Conservation (phyloP, 2,797 vertebrate species). For the Gila robusta region DNA sequence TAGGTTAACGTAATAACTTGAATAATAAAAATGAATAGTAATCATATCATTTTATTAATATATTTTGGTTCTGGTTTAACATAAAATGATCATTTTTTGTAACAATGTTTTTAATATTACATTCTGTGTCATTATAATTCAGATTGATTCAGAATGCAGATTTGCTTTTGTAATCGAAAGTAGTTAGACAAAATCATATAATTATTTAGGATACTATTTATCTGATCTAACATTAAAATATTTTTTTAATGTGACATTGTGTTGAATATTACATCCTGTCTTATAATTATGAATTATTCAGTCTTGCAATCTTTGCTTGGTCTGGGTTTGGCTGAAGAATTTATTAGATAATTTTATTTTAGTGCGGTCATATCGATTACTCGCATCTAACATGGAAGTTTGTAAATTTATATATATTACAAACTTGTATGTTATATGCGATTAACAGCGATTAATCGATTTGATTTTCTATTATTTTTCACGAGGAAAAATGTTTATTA, state of each 20-base stretch:
- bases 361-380: no score
- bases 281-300: neutral
- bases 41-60: neutral
- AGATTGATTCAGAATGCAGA: no score
- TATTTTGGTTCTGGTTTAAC: neutral
- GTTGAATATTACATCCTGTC: neutral
- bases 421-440: no score
- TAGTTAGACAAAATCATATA: neutral
- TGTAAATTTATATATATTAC: no score
- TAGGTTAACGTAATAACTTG: neutral
- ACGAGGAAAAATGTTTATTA: neutral
- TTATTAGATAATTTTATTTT: neutral
- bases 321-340: neutral
- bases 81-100: neutral
- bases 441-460: no score
- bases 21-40: neutral
- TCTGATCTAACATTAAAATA: neutral
- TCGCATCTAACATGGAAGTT: no score
- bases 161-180: no score
- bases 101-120: neutral
- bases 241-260: neutral
- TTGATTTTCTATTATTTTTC: neutral
- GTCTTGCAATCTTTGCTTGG: neutral
- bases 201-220: no score
- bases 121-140: no score